A percentile compares a stretch with the other conserved stretches of the same genome.
Conservation (phyloP, 1,140 invertebrate species). For the Spodoptera frugiperda region DNA sequence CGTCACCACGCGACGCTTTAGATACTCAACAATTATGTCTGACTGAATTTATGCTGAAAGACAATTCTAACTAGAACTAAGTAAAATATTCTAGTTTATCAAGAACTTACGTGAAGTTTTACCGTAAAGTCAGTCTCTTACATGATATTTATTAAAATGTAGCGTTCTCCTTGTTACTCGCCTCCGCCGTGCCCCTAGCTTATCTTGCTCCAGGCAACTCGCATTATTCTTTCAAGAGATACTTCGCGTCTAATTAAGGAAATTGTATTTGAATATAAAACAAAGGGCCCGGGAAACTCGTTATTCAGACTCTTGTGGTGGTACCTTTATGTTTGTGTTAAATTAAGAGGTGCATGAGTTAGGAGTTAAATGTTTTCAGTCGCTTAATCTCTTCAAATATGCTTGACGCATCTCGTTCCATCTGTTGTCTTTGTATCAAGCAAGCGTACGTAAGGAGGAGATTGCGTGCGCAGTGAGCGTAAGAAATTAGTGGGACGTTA, state of each 20-base stretch:
- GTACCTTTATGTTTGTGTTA: conserved; percentile 45
- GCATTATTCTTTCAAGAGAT: conserved; percentile 63
- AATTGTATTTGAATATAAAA: conserved; percentile 70
- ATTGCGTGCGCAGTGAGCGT: conserved; percentile 46
- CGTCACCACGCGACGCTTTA: background rate
- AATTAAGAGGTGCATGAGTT: conserved; percentile 43
- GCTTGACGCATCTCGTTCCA: background rate
- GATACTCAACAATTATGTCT: background rate
- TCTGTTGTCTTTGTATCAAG: conserved; percentile 4
- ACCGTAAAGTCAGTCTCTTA: conserved; percentile 41
- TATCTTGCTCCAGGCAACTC: conserved; percentile 48
- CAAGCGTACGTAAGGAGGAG: conserved; percentile 31
- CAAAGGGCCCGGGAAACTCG: conserved; percentile 54
- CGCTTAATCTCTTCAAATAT: background rate
- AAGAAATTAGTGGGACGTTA: conserved; percentile 41
- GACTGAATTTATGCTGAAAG: conserved; percentile 13
- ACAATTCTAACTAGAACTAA: background rate
- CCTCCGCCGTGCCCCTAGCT: conserved; percentile 33
- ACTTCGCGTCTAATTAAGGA: conserved; percentile 66
- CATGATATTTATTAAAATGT: conserved; percentile 48
- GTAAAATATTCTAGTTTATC: conserved; percentile 6
- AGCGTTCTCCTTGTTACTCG: conserved; percentile 13
- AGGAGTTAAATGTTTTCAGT: background rate
- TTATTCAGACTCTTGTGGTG: conserved; percentile 52
- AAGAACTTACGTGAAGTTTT: conserved; percentile 16